phyloP scores from a whole-genome alignment of 2,113 vertebrate species.

The Probosciger aterrimus region DNA sequence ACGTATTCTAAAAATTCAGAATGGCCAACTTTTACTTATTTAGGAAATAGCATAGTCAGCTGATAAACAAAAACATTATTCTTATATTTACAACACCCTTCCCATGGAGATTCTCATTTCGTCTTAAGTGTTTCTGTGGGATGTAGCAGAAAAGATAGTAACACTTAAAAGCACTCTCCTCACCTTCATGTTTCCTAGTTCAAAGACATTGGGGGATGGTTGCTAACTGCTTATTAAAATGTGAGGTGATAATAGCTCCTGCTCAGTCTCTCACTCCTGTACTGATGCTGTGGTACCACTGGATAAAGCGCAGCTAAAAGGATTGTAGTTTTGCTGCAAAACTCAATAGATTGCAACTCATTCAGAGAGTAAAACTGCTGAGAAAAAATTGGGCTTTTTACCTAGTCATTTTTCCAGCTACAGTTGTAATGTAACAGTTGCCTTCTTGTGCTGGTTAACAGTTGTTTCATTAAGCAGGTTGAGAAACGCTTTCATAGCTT shows the following conservation, averaged over 20 bases:
- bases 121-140: not conserved
- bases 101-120: not conserved
- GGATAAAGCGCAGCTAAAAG: not conserved
- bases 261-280: not conserved
- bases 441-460: not conserved
- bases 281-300: not conserved
- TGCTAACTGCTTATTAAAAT: slow-evolving; percentile 1
- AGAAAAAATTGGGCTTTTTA: not conserved
- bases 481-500: not conserved
- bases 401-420: not conserved
- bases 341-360: not conserved
- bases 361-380: not conserved
- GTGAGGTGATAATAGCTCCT: not conserved
- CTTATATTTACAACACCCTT: not conserved
- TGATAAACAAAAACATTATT: not conserved
- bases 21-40: not conserved
- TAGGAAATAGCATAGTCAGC: not conserved
- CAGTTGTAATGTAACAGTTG: accelerated
- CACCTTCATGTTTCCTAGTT: not conserved
- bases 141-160: not conserved
- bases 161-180: not conserved
- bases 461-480: not conserved
- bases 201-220: not conserved
- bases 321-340: not conserved
- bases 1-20: not conserved